A percentile compares a stretch with the other conserved stretches of the same genome.
Conservation (phyloP, 2,888 invertebrate species). For the Muschampia plurimacula region DNA sequence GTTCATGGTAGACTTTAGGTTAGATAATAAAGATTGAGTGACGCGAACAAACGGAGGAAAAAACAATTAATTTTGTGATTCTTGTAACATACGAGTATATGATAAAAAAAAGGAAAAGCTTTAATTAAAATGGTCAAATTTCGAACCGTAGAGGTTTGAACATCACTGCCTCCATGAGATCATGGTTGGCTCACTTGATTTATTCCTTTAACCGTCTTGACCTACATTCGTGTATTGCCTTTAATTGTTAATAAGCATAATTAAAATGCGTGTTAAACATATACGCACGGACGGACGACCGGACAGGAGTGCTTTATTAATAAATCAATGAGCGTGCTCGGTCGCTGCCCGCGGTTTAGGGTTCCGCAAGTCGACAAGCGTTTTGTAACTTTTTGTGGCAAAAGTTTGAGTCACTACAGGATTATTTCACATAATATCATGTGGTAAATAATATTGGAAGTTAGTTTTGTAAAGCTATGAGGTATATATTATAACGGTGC, state of each 20-base stretch:
- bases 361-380: slow-evolving; percentile 20
- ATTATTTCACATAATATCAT: background rate
- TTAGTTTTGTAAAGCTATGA: too few relatives aligned
- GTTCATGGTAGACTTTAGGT: too few relatives aligned
- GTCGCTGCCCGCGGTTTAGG: slow-evolving; percentile 3
- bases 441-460: too few relatives aligned
- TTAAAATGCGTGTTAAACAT: slow-evolving; percentile 82
- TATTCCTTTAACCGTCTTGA: slow-evolving; percentile 83
- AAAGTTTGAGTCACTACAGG: background rate
- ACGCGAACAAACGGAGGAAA: too few relatives aligned
- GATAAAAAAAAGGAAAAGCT: too few relatives aligned
- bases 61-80: too few relatives aligned
- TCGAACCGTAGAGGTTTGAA: background rate
- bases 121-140: too few relatives aligned
- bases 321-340: slow-evolving; percentile 34
- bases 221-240: slow-evolving; percentile 81
- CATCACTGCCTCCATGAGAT: slow-evolving; percentile 67
- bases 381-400: slow-evolving; percentile 13
- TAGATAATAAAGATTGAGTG: too few relatives aligned
- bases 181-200: slow-evolving; percentile 77
- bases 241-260: slow-evolving; percentile 85
- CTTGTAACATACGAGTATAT: too few relatives aligned
- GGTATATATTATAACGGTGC: too few relatives aligned
- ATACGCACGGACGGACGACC: slow-evolving; percentile 45
- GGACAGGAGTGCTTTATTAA: slow-evolving; percentile 39